Percentiles rank a stretch among this genome's conserved stretches.
Evolutionary conservation across 2,113 vertebrate species (phyloP).

Genomic region (Ophiodon elongatus): DNA sequence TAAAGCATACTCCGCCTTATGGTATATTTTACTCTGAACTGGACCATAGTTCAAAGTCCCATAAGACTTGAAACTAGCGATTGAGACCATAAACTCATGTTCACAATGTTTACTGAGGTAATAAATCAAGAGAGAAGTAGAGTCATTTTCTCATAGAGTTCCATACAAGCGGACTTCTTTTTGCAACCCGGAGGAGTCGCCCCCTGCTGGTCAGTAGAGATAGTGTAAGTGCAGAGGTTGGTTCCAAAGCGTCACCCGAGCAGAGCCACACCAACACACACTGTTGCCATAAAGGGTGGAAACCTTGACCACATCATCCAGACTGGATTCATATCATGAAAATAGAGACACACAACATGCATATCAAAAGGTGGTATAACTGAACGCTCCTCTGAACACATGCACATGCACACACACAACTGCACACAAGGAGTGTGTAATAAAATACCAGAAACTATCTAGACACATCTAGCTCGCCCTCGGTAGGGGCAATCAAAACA

Average conservation of each 20-base stretch:
- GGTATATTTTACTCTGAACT: too few relatives aligned
- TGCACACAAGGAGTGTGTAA: slow-evolving; percentile 26
- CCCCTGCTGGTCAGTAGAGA: too few relatives aligned
- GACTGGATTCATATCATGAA: slow-evolving; percentile 1
- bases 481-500: slow-evolving; percentile 30
- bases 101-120: too few relatives aligned
- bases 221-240: too few relatives aligned
- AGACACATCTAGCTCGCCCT: slow-evolving; percentile 20
- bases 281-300: not conserved
- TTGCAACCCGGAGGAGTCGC: too few relatives aligned
- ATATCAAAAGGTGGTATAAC: not conserved
- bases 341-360: not conserved
- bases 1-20: too few relatives aligned
- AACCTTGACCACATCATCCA: slow-evolving; percentile 12
- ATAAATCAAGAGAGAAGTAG: too few relatives aligned
- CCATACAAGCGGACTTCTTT: too few relatives aligned
- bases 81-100: too few relatives aligned
- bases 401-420: not conserved
- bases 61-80: too few relatives aligned
- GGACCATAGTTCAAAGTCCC: too few relatives aligned
- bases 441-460: slow-evolving; percentile 24
- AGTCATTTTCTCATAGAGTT: too few relatives aligned
- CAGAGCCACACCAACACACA: not conserved
- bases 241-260: not conserved
- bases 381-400: not conserved